These are phyloP conservation scores for Ditylenchus weischeri DNA, from an alignment of 2,888 invertebrate species.

Conservation along the genomic window DNA sequence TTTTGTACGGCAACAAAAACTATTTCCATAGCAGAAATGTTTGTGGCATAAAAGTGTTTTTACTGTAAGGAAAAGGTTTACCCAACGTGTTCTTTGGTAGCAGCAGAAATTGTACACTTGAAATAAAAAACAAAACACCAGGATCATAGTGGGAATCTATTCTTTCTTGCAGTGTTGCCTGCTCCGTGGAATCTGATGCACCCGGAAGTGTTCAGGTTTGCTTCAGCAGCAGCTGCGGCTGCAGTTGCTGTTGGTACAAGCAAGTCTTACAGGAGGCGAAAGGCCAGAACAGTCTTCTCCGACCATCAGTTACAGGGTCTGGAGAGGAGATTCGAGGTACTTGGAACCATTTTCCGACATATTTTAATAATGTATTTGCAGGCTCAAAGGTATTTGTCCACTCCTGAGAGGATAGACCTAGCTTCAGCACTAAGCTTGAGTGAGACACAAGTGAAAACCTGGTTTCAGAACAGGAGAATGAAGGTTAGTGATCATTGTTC, in stretches of 20 bases:
- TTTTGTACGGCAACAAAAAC: too few species aligned
- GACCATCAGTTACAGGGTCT: constrained; percentile 62
- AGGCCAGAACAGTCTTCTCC: constrained; percentile 84
- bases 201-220: constrained; percentile 26
- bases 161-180: constrained; percentile 24
- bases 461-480: constrained; percentile 80
- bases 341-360: neutral
- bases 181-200: constrained; percentile 29
- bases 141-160: too few species aligned
- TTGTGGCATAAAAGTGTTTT: too few species aligned
- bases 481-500: constrained; percentile 61
- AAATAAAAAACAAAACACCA: too few species aligned
- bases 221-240: constrained; percentile 25
- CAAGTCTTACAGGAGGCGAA: constrained; percentile 88
- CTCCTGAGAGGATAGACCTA: constrained; percentile 55
- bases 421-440: constrained; percentile 65
- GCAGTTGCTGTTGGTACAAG: constrained; percentile 59
- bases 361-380: constrained; percentile 14
- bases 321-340: constrained; percentile 47
- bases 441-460: constrained; percentile 51
- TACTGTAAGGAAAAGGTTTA: too few species aligned
- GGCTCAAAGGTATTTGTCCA: constrained; percentile 51
- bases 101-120: too few species aligned
- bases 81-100: too few species aligned
- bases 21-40: too few species aligned